These are phyloP conservation scores for Heliconius congener DNA, from an alignment of 1,140 invertebrate species.

Conservation along the genomic window DNA sequence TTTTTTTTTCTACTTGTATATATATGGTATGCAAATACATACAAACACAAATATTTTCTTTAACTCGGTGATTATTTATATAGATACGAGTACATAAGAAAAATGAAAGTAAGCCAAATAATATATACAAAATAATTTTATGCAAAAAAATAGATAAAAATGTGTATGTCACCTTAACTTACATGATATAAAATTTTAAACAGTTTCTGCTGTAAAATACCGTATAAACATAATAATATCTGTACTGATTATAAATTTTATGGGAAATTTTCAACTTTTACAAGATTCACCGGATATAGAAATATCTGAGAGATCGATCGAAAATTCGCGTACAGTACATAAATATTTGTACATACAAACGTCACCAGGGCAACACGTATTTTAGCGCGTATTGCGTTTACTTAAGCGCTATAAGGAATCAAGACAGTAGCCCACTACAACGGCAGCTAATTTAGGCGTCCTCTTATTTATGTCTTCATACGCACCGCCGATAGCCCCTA, in stretches of 20 bases:
- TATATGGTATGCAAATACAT: too few relatives aligned
- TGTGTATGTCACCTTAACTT: too few relatives aligned
- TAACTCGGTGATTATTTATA: too few relatives aligned
- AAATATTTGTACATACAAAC: constrained; percentile 4
- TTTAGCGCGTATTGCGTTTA: constrained; percentile 18
- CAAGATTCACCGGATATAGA: constrained; percentile 40
- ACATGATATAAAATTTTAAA: neutral
- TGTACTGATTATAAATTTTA: constrained; percentile 24
- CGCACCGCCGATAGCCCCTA: constrained; percentile 76
- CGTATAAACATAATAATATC: neutral
- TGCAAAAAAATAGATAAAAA: neutral
- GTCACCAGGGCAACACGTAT: constrained; percentile 17
- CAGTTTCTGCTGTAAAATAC: neutral
- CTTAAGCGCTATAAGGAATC: constrained; percentile 29
- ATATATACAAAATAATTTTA: neutral
- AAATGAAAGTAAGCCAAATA: neutral
- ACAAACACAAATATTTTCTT: too few relatives aligned
- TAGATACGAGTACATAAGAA: too few relatives aligned
- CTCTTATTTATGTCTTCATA: constrained; percentile 79
- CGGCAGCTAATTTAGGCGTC: constrained; percentile 57
- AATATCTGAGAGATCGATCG: constrained; percentile 50
- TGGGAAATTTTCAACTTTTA: constrained; percentile 34
- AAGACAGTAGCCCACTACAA: constrained; percentile 19
- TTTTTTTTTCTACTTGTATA: too few relatives aligned
- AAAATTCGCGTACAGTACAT: constrained; percentile 39